Evolutionary conservation across 2,113 vertebrate genomes (phyloP), one percentile per base, ranked within the genome.

Genomic region (Abramis brama): DNA sequence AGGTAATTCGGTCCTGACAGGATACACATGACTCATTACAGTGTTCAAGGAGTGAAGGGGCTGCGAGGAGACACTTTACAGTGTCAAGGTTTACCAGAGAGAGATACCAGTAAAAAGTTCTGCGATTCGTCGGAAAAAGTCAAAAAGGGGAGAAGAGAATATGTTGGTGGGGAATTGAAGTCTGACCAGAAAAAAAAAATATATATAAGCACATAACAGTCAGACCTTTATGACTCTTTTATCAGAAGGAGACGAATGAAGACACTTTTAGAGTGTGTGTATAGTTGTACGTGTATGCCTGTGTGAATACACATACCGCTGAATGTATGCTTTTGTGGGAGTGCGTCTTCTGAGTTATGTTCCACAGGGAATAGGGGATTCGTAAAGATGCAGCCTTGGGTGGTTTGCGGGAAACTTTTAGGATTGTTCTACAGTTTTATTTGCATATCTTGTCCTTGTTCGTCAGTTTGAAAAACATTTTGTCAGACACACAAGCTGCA

Each of bases 21-120:
- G 27, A 52, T 59, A 80, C 85, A 80, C 27, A 52, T 45, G 76
- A 86, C 77, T 80, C 80, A 86, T 86, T 73, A 59, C 21, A 73
- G 50, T 73, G 64, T 68, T 68, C 59, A 86, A 68, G 43, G 50
- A 59, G 76, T 47, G 25, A 45, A 43, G 36, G 23, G 50, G 39
- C 75, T 68, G 55, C 50, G 11, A 71, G 2, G 76, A 60, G 77
- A 85, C 76, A 45, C 47, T 25, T 85, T 15, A 10, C 30, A 23
- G 19, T 39, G 25, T 83, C 86, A 91, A 91, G 89, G 90, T 92
- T 45, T 62, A 79, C 73, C 43, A 57, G 47, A 77, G 47, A 55
- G 6, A 55, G 6, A 8, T 19, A 2, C 21, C 23, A 15, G 23
- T n/a, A 45, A 27, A 83, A 86, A 88, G 83, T 74, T 85, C 89